phyloP scores from a whole-genome alignment of 2,888 invertebrate species.

The Callyntrura guangdongensis region DNA sequence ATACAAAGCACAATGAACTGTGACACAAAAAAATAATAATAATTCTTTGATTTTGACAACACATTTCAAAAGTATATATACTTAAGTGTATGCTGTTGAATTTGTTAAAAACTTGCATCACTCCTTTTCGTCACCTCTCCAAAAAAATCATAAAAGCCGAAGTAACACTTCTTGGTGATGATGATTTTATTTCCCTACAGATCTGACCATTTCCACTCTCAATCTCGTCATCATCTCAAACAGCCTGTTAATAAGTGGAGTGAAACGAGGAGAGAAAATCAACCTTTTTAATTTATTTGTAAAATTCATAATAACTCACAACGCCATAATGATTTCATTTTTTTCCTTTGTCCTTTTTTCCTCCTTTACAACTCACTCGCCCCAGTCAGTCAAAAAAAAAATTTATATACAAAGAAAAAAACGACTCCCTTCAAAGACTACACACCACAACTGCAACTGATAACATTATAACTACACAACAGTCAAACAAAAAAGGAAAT shows the following conservation, averaged over 20 bases:
- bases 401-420: slow-evolving; percentile 54
- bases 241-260: slow-evolving; percentile 44
- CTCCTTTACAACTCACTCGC: slow-evolving; percentile 68
- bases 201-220: background rate
- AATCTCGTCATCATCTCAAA: background rate
- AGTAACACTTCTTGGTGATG: background rate
- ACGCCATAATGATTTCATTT: slow-evolving; percentile 73
- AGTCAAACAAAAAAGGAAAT: slow-evolving; percentile 68
- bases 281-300: slow-evolving; percentile 76
- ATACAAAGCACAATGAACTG: no score
- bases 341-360: slow-evolving; percentile 61
- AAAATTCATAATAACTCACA: slow-evolving; percentile 75
- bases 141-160: background rate
- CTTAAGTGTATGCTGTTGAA: background rate
- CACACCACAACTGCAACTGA: slow-evolving; percentile 59
- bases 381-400: slow-evolving; percentile 61
- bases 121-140: slow-evolving; percentile 23
- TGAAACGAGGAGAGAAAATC: slow-evolving; percentile 65
- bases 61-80: slow-evolving; percentile 8
- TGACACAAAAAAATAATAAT: no score
- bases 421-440: slow-evolving; percentile 64
- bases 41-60: no score
- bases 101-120: background rate
- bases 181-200: slow-evolving; percentile 37
- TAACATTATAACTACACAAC: slow-evolving; percentile 9